These are phyloP conservation scores for Chelonia mydas DNA, from an alignment of 2,797 vertebrate species.

Conservation along the genomic window DNA sequence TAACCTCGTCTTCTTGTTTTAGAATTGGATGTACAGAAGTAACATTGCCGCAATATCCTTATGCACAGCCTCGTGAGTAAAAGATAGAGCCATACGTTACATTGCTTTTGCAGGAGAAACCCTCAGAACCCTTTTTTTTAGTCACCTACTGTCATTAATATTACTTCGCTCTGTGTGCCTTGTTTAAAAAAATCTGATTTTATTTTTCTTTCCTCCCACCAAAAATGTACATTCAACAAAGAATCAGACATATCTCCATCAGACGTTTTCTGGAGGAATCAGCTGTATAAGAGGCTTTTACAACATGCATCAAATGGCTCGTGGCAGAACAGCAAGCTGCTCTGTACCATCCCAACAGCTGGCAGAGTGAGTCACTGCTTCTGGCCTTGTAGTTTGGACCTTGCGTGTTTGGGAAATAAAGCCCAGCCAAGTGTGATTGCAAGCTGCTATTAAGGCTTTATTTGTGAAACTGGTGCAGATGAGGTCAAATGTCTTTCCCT, in stretches of 20 bases:
- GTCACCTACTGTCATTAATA: neutral
- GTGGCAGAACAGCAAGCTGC: slow-evolving; percentile 68
- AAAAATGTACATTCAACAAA: neutral
- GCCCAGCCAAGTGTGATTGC: slow-evolving; percentile 78
- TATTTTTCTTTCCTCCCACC: neutral
- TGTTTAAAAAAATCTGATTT: neutral
- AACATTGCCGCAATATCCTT: neutral
- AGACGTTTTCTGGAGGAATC: slow-evolving; percentile 47
- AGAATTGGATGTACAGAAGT: neutral
- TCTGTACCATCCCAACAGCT: slow-evolving; percentile 67
- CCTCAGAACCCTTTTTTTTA: neutral
- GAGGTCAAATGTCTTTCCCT: slow-evolving; percentile 75
- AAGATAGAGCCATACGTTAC: rapidly evolving
- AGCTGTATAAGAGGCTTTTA: slow-evolving; percentile 51
- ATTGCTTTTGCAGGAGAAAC: neutral
- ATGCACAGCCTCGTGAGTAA: neutral
- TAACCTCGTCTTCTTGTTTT: neutral
- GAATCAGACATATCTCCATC: neutral
- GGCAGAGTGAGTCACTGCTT: slow-evolving; percentile 73
- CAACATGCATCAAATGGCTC: slow-evolving; percentile 44
- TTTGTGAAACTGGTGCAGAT: slow-evolving; percentile 73
- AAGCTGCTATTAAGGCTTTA: slow-evolving; percentile 78
- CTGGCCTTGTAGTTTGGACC: slow-evolving; percentile 72
- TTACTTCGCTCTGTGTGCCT: neutral
- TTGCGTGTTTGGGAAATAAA: slow-evolving; percentile 76